Evolutionary conservation across 2,888 invertebrate species (phyloP).

Genomic region (Apodemia zela): DNA sequence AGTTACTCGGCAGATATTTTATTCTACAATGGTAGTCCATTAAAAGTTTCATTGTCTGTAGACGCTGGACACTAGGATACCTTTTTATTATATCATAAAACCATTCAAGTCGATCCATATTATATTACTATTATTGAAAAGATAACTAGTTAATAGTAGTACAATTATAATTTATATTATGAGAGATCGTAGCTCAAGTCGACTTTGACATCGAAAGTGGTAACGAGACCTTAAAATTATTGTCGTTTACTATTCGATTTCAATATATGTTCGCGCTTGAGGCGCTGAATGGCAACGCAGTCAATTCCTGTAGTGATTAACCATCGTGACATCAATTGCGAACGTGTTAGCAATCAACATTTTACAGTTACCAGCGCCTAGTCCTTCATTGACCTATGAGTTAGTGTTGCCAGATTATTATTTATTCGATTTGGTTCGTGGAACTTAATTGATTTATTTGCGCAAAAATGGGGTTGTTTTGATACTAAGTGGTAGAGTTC

Average conservation of each 20-base stretch:
- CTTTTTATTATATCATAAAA: background rate
- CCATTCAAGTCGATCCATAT: background rate
- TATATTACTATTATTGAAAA: background rate
- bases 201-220: conserved; percentile 3
- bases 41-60: background rate
- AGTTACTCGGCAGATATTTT: too few relatives aligned
- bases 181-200: background rate
- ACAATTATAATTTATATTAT: background rate
- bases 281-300: conserved; percentile 6
- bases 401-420: background rate
- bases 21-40: too few relatives aligned
- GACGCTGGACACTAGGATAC: too few relatives aligned
- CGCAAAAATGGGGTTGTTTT: too few relatives aligned
- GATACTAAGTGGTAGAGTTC: too few relatives aligned
- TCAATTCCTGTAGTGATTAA: conserved; percentile 12
- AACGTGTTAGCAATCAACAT: conserved; percentile 15
- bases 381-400: conserved; percentile 9
- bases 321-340: conserved; percentile 14
- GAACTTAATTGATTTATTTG: too few relatives aligned
- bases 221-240: conserved; percentile 8
- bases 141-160: background rate
- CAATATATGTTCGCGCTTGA: conserved; percentile 10
- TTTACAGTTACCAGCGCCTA: conserved; percentile 9
- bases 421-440: background rate
- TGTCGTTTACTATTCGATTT: conserved; percentile 10